Evolutionary conservation across 2,888 invertebrate genomes (phyloP), one percentile per base, ranked within the genome.

Genomic region (Mimas tiliae): DNA sequence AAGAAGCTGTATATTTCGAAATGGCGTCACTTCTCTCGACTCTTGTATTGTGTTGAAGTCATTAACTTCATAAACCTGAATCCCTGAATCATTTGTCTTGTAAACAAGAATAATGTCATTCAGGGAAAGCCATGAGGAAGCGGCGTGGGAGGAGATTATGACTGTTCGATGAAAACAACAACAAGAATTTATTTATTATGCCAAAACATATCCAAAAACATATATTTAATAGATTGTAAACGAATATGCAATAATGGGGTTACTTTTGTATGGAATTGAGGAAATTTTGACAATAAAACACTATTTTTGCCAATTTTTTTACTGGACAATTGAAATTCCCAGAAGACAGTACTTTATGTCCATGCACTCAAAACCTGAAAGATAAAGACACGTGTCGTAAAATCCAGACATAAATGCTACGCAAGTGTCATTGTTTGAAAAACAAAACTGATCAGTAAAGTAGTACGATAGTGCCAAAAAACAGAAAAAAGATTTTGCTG

Each of bases 271-370:
- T 1, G 9, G 9, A 6, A 19, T 50, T 9, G 50, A 50, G 0
- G 7, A 19, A 27, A 48, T 16, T 48, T 16, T 48, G 48, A 48
- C 48, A 6, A n/a, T 16, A 6, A 48, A 48, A 48, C 16, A 48
- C 16, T 9, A 19, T 19, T 19, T 19, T 1, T 50, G 50, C 19
- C 38, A 12, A 42, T 42, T 42, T 16, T 33, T 34, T 55, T 38
- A 58, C 38, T 58, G 58, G 58, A 58, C 16, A 58, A 19, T 42
- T 42, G 11, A 19, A 33, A 58, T 67, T 67, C 67, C 64, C 38
- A 67, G 67, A 67, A 67, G 12, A 63, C 42, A 38, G 52, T 19
- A n/a, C 27, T 63, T 58, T 58, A 58, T 58, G 21, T 8, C 38
- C 6, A 21, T 58, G 58, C 42, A 42, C 58, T 58, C 38, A 58